A percentile compares a stretch with the other conserved stretches of the same genome.
These are phyloP conservation scores for Macrosoma leucophasiata DNA, from an alignment of 2,888 invertebrate species.

Conservation along the genomic window DNA sequence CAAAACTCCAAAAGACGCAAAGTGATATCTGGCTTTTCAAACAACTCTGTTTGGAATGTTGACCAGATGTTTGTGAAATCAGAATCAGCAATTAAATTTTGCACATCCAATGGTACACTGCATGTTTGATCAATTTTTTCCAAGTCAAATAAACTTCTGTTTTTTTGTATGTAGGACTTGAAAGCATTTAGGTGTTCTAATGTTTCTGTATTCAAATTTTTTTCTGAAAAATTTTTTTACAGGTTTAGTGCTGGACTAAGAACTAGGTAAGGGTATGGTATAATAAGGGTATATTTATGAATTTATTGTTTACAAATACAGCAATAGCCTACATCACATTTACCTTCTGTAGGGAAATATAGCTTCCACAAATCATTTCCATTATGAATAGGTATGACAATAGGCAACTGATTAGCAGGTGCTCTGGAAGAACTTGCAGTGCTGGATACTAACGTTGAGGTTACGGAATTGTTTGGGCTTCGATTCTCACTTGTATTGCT, in stretches of 20 bases:
- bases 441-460: slow-evolving; percentile 33
- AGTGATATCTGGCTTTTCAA: slow-evolving; percentile 79
- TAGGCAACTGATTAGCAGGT: slow-evolving; percentile 56
- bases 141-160: slow-evolving; percentile 63
- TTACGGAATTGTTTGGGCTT: slow-evolving; percentile 43
- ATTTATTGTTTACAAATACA: too few species aligned
- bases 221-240: too few species aligned
- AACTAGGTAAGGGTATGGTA: too few species aligned
- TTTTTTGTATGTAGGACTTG: slow-evolving; percentile 48
- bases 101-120: slow-evolving; percentile 76
- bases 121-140: slow-evolving; percentile 76
- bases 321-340: slow-evolving; percentile 20
- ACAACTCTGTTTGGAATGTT: slow-evolving; percentile 78
- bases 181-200: slow-evolving; percentile 37
- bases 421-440: slow-evolving; percentile 49
- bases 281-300: too few species aligned
- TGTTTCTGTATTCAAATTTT: slow-evolving; percentile 35
- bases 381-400: slow-evolving; percentile 41
- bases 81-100: slow-evolving; percentile 70
- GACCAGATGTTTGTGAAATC: slow-evolving; percentile 78
- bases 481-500: slow-evolving; percentile 31
- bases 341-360: slow-evolving; percentile 85
- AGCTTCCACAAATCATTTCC: slow-evolving; percentile 83
- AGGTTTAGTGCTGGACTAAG: too few species aligned
- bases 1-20: slow-evolving; percentile 84